Conservation (phyloP, 2,113 vertebrate species). For the Sialia sialis region DNA sequence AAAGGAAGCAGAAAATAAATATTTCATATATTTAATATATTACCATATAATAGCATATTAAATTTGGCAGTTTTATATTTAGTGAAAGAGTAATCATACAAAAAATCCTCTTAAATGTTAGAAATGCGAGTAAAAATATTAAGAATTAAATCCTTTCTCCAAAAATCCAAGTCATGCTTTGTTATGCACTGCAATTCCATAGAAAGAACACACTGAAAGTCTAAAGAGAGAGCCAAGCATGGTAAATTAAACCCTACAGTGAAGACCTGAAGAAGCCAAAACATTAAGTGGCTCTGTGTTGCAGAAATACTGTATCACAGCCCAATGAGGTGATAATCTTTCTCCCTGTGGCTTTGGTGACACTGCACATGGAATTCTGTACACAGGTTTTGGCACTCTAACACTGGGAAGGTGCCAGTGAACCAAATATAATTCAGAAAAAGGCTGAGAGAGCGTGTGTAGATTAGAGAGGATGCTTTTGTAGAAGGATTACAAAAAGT, state of each 20-base stretch:
- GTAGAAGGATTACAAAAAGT: background rate
- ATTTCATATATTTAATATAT: background rate
- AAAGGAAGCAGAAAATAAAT: background rate
- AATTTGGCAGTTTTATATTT: background rate
- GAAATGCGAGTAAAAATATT: background rate
- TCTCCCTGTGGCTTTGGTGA: background rate
- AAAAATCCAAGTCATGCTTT: background rate
- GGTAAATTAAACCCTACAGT: background rate
- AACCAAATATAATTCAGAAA: background rate
- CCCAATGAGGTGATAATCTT: background rate
- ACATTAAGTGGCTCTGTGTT: background rate
- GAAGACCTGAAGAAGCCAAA: background rate
- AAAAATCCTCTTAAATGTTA: background rate
- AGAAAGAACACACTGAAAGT: background rate
- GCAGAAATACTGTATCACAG: background rate
- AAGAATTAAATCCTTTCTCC: background rate
- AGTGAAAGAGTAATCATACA: background rate
- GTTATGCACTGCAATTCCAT: background rate
- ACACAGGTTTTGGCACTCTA: background rate
- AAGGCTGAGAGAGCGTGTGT: background rate
- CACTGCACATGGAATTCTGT: background rate
- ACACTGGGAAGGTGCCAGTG: background rate
- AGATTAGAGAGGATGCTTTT: background rate
- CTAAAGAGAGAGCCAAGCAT: background rate
- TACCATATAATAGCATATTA: background rate